Conservation (phyloP, 2,797 vertebrate species). For the Setipinna tenuifilis region DNA sequence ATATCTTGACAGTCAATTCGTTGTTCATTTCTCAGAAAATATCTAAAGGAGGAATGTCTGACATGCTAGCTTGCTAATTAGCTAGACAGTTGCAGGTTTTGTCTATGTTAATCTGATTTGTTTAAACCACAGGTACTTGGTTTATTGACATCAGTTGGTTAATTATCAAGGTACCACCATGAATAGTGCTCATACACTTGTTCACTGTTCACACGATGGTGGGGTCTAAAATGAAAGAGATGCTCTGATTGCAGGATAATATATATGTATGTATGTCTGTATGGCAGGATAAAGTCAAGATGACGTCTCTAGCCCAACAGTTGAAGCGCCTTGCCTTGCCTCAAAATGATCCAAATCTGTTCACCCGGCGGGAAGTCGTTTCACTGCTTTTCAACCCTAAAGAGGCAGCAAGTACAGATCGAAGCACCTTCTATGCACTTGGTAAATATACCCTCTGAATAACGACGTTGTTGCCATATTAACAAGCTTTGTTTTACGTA, state of each 20-base stretch:
- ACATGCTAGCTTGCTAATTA: not conserved
- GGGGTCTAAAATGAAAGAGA: too few species aligned
- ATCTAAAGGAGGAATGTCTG: not conserved
- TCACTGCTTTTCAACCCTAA: conserved; percentile 89
- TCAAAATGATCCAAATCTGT: conserved; percentile 82
- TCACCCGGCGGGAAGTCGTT: conserved; percentile 73
- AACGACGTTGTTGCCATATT: too few species aligned
- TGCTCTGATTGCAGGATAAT: too few species aligned
- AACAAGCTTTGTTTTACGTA: too few species aligned
- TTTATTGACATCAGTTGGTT: too few species aligned
- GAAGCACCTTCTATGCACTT: conserved; percentile 88
- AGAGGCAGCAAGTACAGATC: conserved; percentile 87
- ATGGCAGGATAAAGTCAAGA: conserved; percentile 65
- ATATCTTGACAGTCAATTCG: not conserved
- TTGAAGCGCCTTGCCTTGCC: conserved; percentile 89
- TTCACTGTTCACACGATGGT: too few species aligned
- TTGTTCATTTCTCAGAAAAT: not conserved
- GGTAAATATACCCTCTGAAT: conserved; percentile 71
- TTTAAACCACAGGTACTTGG: too few species aligned
- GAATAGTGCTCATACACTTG: too few species aligned
- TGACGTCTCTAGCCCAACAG: conserved; percentile 94
- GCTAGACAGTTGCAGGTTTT: not conserved
- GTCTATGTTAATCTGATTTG: too few species aligned
- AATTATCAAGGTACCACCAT: too few species aligned
- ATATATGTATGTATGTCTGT: not conserved